Base-by-base conservation (phyloP, 2,888 invertebrate species). In the Chaetogeoica ovagalla region DNA sequence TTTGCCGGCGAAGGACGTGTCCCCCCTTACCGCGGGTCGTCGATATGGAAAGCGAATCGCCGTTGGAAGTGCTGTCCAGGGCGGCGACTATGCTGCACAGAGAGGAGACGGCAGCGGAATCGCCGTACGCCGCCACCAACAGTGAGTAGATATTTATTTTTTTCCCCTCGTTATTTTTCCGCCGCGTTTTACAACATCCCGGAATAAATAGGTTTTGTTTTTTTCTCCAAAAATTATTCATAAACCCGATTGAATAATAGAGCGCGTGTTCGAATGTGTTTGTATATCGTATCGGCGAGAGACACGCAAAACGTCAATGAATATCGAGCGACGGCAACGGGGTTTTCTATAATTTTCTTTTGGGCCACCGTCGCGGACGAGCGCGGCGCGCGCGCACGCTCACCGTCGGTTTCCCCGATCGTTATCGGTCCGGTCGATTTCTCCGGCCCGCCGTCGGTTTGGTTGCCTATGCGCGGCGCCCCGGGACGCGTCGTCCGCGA, bases 31-130 rank as follows among this genome's bases (percentile, higher is more conserved):
- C 7, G 30, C 43, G n/a, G n/a, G 52, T 0, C 17, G 13, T 2
- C 83, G 43, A 19, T 90, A 76, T 79, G 79, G 79, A 79, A 84
- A 91, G 92, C 86, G 95, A 95, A 89, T 92, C 94, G 82, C 93
- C 95, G 83, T 87, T 95, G 86, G 94, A 95, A 86, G 94, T 95
- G 84, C 89, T 95, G 83, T 94, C 94, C 84, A 90, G 94, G 85
- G 95, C 94, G 82, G 95, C 95, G 37, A 94, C 94, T 37, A 94
- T 95, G 94, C 91, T 95, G 84, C 94, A 94, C 87, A 84, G 85
- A 79, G 82, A 82, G 79, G 83, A 79, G 62, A 57, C 69, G 13
- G 60, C 48, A 1, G 63, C 63, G 17, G 71, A 63, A 30, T 62
- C 70, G 37, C 43, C 69, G 9, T 79, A 71, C 71, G 30, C 30